Evolutionary conservation across 2,113 vertebrate species (phyloP), one percentile per base, ranked within the genome.

Genomic region (Phycodurus eques): DNA sequence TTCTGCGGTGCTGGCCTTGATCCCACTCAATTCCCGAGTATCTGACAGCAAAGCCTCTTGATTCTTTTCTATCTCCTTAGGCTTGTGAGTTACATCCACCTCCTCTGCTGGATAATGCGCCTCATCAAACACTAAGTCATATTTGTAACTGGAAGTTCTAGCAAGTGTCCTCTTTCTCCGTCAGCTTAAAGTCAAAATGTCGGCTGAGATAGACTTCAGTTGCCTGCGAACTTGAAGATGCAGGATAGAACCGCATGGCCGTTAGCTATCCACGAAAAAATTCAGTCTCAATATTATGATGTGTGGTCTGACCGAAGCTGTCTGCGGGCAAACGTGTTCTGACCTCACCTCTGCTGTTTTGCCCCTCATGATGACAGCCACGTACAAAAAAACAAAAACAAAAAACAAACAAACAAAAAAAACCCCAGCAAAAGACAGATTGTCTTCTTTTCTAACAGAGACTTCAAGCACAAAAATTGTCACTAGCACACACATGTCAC

Each of bases 1-100:
- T 67, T 49, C 46, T 33, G 44, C 27, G 2, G 46, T 10, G 46
- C 47, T 31, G 46, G 46, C 44, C 47, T 51, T 67, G 44, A 67
- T 67, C 65, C 46, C 46, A 19, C 65, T 67, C 46, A 51, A 43
- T 44, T 44, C 62, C 62, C 35, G 20, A 60, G 39, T 44, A 64
- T 22, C 19, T 44, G 42, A 43, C 39, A 44, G 62, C 62, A n/a
- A 10, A 43, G 42, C 17, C 20, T 64, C 62, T 20, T 64, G 62
- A 64, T 43, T 43, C 62, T 11, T 64, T 39, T 39, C 33, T 42
- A 19, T 62, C 35, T 43, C 20, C 42, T 64, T 64, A 12, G 8
- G n/a, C 61, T 64, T 44, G 4, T 8, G 62, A 10, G 27, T 64
- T 1, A 64, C 62, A 13, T 19, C 10, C 39, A 17, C 59, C 31